Evolutionary conservation across 2,797 vertebrate species (phyloP), one percentile per base, ranked within the genome.

Genomic region (Pseudochaenichthys georgianus): DNA sequence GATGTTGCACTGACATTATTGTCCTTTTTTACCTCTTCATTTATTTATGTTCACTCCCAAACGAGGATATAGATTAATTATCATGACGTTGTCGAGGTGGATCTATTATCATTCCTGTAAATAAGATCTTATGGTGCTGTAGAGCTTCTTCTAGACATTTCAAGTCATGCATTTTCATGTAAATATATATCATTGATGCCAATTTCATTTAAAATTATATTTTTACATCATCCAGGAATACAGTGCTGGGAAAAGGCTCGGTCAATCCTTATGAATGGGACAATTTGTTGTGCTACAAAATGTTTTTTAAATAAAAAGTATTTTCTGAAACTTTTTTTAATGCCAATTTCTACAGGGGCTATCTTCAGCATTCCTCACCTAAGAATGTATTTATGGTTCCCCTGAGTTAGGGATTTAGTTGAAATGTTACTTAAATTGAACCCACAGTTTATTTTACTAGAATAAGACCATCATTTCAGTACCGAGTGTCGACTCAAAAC

Each of bases 51-150:
- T 19, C 50, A 60, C 31, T n/a, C 11, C 43, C 17, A 38, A 48
- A 21, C 31, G 41, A 75, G 2, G 31, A 10, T 75, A 50, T 51
- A 52, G n/a, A 70, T 63, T 74, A 59, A 61, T 55, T 55, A 53
- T 68, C 46, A 62, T 73, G 73, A 75, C 53, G 23, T 65, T 73
- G 21, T 64, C 55, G 38, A 73, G n/a, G 78, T 64, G 17, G 58
- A 64, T 79, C 50, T 60, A 10, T 84, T 67, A 41, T 80, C 17
- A 19, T 82, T 75, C 80, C 66, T 89, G 65, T 92, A 75, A 82
- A 81, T 87, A 87, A 4, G 75, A 87, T 75, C 50, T 73, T n/a
- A 78, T 88, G 87, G 85, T 89, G 85, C 87, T 90, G 84, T 87
- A 42, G 70, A 75, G 53, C 77, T 84, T 70, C 21, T 61, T 75